Base-by-base conservation (phyloP, 2,113 vertebrate species). In the Scomber scombrus region DNA sequence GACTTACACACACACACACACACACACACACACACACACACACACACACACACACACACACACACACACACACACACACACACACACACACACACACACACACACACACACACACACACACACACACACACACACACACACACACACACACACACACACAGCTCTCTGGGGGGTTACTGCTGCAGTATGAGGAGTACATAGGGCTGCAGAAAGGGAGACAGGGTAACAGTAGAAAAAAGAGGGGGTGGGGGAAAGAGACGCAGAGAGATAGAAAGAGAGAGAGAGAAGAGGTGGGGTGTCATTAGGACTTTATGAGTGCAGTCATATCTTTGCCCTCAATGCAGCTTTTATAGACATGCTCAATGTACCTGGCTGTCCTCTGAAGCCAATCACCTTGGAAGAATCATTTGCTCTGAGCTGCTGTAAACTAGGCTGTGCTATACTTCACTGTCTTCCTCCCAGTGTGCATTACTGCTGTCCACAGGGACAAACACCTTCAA, bases 241-340 rank as follows among this genome's bases (percentile, higher is more conserved):
- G 15, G 49, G 6, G 55, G 18, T 49, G 46, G 56, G 49, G 77
- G 29, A 46, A 74, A 51, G 65, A 43, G 45, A 68, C 5, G 6
- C 54, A 79, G 12, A 75, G 69, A 61, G 5, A 5, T 54, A 34
- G 51, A 45, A 11, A 43, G 50, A 58, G 15, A 3, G 16, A 15
- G 11, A 52, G 7, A 71, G 11, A 31, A 29, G 7, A 26, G 2
- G 43, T 13, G 34, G 62, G 34, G 66, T 51, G 82, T 78, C 80
- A 87, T 88, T 82, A 87, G 80, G 86, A 85, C 80, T 90, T 91
- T 82, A 91, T 76, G 88, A 85, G 84, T 76, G 75, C 51, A 79
- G 26, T 80, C 70, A 78, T 86, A 78, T 82, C 65, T 63, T 67
- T 67, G 71, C 62, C 86, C 85, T 88, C 82, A 78, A 80, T 90